Percentiles rank a stretch among this genome's conserved stretches.
Conservation (phyloP, 1,140 invertebrate genomes). For the Callitettix versicolor region DNA sequence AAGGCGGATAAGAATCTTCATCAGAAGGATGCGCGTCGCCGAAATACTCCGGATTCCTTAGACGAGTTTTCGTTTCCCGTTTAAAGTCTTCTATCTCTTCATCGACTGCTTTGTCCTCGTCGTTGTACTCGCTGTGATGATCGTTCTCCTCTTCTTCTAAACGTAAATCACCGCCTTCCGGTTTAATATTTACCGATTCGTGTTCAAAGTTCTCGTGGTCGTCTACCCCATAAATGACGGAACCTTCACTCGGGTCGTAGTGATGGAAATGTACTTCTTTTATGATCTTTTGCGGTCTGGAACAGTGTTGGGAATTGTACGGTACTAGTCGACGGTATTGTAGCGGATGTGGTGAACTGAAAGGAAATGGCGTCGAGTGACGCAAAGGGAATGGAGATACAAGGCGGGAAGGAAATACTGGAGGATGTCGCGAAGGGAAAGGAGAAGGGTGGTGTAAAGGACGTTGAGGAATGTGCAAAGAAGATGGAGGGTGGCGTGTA, state of each 20-base stretch:
- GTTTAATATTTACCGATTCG: background rate
- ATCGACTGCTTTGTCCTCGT: background rate
- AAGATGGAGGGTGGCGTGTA: too few relatives aligned
- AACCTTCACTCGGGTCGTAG: background rate
- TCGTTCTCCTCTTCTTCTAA: background rate
- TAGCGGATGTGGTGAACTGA: too few relatives aligned
- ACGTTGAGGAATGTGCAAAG: too few relatives aligned
- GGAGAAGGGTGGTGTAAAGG: too few relatives aligned
- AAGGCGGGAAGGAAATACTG: too few relatives aligned
- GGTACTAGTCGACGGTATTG: too few relatives aligned
- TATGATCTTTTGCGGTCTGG: background rate
- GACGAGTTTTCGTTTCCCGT: background rate
- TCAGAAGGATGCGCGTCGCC: background rate
- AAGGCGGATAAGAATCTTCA: background rate
- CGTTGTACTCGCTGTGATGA: background rate
- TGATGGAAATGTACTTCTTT: conserved; percentile 11
- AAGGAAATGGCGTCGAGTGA: too few relatives aligned
- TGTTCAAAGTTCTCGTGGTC: background rate
- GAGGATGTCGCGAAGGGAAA: too few relatives aligned
- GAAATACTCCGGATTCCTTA: conserved; percentile 5
- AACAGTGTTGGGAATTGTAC: too few relatives aligned
- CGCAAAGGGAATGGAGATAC: too few relatives aligned
- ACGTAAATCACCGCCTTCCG: background rate
- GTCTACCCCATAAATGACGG: background rate
- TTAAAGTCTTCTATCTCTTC: background rate